These are phyloP conservation scores for Heterohyrax brucei DNA, from an alignment of 2,797 vertebrate genomes.

Conservation along the genomic window DNA sequence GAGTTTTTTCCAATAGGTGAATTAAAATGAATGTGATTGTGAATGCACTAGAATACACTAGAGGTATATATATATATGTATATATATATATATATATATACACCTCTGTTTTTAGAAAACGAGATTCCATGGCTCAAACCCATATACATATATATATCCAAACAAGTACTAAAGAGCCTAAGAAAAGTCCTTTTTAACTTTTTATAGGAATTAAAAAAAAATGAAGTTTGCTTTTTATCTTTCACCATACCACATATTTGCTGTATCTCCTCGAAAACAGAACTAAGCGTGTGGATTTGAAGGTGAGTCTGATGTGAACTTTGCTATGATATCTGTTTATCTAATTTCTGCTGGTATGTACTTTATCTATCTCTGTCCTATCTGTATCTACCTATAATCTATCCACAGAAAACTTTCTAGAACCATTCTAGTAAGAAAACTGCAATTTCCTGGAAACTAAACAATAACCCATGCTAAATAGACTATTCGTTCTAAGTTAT, in stretches of 20 bases:
- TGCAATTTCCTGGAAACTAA: conserved; percentile 56
- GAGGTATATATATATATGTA: too few relatives aligned
- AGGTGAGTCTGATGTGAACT: conserved; percentile 59
- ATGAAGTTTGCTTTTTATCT: neutral
- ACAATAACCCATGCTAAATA: neutral
- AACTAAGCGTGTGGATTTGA: conserved; percentile 41
- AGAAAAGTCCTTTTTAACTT: conserved; percentile 20
- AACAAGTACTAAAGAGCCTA: neutral
- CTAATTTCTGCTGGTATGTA: neutral
- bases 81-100: neutral
- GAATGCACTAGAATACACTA: too few relatives aligned
- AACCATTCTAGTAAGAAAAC: conserved; percentile 46
- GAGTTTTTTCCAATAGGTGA: neutral
- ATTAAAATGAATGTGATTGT: conserved; percentile 48
- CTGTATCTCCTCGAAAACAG: neutral
- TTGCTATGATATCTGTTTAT: neutral
- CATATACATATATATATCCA: neutral
- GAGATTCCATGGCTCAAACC: neutral
- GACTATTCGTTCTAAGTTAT: conserved; percentile 24
- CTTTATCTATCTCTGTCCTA: neutral
- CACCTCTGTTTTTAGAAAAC: conserved; percentile 7
- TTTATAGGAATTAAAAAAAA: neutral
- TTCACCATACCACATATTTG: neutral
- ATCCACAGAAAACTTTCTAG: neutral
- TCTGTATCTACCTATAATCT: too few relatives aligned